Evolutionary conservation across 2,888 invertebrate genomes (phyloP), one percentile per base, ranked within the genome.

Genomic region (Athrips mouffetella): DNA sequence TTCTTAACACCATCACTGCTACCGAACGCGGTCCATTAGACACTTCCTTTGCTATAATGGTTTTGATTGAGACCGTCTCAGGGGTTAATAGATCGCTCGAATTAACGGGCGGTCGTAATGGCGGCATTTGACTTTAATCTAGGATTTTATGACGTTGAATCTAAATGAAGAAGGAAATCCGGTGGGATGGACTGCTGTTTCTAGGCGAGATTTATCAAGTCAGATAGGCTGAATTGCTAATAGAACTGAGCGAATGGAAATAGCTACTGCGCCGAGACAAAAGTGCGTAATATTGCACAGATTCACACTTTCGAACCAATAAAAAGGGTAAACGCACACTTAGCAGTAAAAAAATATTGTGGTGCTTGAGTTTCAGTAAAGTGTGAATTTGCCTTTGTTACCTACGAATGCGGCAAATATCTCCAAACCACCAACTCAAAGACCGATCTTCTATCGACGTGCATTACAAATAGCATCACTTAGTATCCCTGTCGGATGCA

Each of bases 1-100:
- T 88, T 86, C 83, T 79, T 87, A 84, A 84, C 84, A 80, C 81
- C 79, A 80, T 79, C 76, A 73, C 67, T 50, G 82, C 84, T 87
- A 83, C 87, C 65, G 86, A 76, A 77, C 70, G 60, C 58, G 63
- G 62, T 65, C 69, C 70, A 76, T 80, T 78, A 79, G 69, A 63
- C 64, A 76, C 75, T 79, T 80, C 79, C 80, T 79, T 60, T 63
- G 45, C 57, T 60, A 54, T 70, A 73, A 71, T 78, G 68, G 70
- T 52, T 74, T 70, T 73, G 76, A 84, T 84, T 82, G 75, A 83
- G 80, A 79, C 62, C 73, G 66, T 61, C 54, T 67, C 60, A 67
- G 67, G 65, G 72, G 70, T 68, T 77, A 76, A 80, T 75, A 75
- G 71, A 68, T 63, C 52, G 50, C 45, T 54, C 45, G 59, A 58